Base-by-base conservation (phyloP, 2,797 vertebrate species). In the Adelosebastes latens region DNA sequence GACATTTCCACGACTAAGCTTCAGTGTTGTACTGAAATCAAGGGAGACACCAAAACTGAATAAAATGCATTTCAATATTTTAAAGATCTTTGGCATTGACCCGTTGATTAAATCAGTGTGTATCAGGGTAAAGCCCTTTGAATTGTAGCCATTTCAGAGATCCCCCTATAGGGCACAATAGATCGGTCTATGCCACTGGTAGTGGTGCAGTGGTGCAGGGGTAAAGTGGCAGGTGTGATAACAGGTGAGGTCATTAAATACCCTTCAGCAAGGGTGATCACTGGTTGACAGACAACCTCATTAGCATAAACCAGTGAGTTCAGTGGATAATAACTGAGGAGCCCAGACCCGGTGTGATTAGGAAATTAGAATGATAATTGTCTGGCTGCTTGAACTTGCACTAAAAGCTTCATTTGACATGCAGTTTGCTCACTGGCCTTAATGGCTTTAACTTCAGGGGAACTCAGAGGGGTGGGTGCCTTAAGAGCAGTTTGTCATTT, bases 401-500 rank as follows among this genome's bases (percentile, higher is more conserved):
- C 65, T 85, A 79, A 85, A 77, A 85, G 77, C 83, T 74, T 80
- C 6, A 80, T 83, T 67, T 81, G 72, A 82, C 67, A 72, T 69
- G 71, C 66, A 5, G 24, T 85, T 79, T 88, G 68, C 75, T 80
- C 74, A 39, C 73, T 68, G 69, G 66, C 49, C 56, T 79, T 81
- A 81, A 85, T 87, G 53, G 62, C 56, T 90, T 80, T 49, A 72
- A 72, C 76, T 80, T 22, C 14, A 61, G 25, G 66, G 63, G 29
- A 83, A 81, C 39, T 60, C 59, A 53, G n/a, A 29, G 18, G 4
- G n/a, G 2, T 11, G 16, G 68, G 6, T 8, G 1, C 16, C 49
- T 71, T 70, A 56, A 74, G 58, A 86, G 46, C 68, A 70, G 42
- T 72, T 66, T 55, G 27, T 72, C 42, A 27, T 68, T 77, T 78